Percentiles rank a stretch among this genome's conserved stretches.
phyloP scores from a whole-genome alignment of 1,140 invertebrate species.

The Diuraphis noxia region DNA sequence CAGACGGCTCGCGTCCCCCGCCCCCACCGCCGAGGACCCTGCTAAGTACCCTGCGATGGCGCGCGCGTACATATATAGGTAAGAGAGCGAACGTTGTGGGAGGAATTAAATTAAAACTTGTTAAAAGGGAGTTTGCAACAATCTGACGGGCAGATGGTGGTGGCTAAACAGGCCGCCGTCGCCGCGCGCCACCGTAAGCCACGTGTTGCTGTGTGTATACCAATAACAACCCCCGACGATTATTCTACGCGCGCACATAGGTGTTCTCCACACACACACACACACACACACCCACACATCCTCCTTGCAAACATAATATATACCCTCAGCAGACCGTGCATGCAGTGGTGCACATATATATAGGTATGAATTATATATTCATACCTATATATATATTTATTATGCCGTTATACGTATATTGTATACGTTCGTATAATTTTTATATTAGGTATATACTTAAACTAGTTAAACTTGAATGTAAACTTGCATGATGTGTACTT shows the following conservation, averaged over 20 bases:
- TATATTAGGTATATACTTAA: background rate
- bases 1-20: conserved; percentile 44
- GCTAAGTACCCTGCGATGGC: conserved; percentile 39
- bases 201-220: conserved; percentile 23
- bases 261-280: background rate
- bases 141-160: conserved; percentile 53
- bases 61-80: background rate
- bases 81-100: conserved; percentile 40
- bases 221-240: conserved; percentile 33
- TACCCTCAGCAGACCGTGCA: background rate
- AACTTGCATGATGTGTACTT: background rate
- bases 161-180: conserved; percentile 29
- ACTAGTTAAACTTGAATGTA: too few species aligned
- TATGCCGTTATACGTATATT: background rate
- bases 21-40: background rate
- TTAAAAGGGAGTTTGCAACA: conserved; percentile 53
- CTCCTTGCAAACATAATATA: background rate
- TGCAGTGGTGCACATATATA: background rate
- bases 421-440: background rate
- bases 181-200: conserved; percentile 25
- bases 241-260: background rate
- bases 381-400: too few species aligned
- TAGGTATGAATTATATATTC: background rate
- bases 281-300: background rate
- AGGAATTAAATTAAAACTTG: conserved; percentile 54